These are phyloP conservation scores for Pimephales promelas DNA, from an alignment of 2,113 vertebrate species.

Conservation along the genomic window DNA sequence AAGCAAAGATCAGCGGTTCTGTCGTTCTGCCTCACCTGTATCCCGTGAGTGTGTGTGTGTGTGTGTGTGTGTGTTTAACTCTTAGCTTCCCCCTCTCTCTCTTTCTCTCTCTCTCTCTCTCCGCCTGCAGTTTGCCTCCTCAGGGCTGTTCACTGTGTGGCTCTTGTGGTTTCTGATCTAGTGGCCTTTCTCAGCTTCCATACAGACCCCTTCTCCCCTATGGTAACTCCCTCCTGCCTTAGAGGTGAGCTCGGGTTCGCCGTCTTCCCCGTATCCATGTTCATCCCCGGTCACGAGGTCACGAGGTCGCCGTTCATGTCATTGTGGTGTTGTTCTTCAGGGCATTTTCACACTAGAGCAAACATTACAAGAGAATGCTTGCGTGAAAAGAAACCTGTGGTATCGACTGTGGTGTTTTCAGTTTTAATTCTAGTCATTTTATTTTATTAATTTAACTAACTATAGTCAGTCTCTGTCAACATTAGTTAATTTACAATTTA, in stretches of 20 bases:
- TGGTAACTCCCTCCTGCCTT: constrained; percentile 97
- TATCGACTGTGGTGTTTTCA: neutral
- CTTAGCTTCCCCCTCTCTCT: constrained; percentile 61
- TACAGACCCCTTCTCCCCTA: constrained; percentile 90
- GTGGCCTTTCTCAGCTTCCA: constrained; percentile 99
- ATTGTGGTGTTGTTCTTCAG: neutral
- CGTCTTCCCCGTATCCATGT: constrained; percentile 46
- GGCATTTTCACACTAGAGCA: neutral
- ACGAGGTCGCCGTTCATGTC: neutral
- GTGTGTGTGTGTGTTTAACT: constrained; percentile 32
- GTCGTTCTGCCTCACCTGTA: neutral
- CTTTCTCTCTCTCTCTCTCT: constrained; percentile 65
- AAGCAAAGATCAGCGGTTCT: neutral
- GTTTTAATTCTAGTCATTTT: neutral
- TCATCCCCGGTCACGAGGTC: neutral
- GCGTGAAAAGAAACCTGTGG: neutral
- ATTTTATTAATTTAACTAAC: neutral
- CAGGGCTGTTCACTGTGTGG: constrained; percentile 99
- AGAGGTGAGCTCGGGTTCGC: constrained; percentile 87
- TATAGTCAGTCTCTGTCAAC: no score
- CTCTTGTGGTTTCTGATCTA: constrained; percentile 99
- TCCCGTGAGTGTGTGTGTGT: neutral
- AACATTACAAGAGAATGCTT: neutral
- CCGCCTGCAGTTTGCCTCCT: constrained; percentile 97
- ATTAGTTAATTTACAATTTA: no score